Evolutionary conservation across 2,888 invertebrate genomes (phyloP).

Genomic region (Coelogynopora nodosa): DNA sequence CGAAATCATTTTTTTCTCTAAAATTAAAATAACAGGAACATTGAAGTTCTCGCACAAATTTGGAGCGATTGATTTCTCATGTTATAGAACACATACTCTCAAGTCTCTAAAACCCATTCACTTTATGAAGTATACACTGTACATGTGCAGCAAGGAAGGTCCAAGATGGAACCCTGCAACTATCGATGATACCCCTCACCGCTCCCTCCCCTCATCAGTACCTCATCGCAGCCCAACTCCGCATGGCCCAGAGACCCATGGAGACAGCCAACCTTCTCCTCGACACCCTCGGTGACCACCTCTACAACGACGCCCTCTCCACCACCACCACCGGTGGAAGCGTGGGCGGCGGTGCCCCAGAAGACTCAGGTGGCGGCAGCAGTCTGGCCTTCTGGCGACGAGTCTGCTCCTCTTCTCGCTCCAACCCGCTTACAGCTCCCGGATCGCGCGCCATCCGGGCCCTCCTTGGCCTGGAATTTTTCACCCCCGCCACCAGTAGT

Average conservation of each 20-base stretch:
- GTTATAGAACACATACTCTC: too few relatives aligned
- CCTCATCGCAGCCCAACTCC: background rate
- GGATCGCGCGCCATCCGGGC: background rate
- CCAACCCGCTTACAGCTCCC: background rate
- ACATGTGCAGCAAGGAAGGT: too few relatives aligned
- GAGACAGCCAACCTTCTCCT: background rate
- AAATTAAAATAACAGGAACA: too few relatives aligned
- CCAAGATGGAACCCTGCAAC: too few relatives aligned
- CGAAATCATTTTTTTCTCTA: too few relatives aligned
- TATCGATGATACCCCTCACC: too few relatives aligned
- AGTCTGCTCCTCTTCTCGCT: background rate
- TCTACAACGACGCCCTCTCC: background rate
- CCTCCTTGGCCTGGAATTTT: background rate
- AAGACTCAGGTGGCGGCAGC: background rate
- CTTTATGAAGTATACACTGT: too few relatives aligned
- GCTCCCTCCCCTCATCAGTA: background rate
- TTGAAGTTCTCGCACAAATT: too few relatives aligned
- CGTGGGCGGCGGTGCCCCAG: too few relatives aligned
- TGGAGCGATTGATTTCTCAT: too few relatives aligned
- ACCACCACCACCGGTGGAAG: background rate
- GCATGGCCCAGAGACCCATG: background rate
- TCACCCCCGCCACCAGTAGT: background rate
- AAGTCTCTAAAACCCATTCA: too few relatives aligned
- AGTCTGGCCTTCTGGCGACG: conserved; percentile 25
- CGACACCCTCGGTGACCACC: background rate